Percentiles rank a stretch among this genome's conserved stretches.
phyloP scores from a whole-genome alignment of 1,140 invertebrate species.

The Rhagoletis zephyria region DNA sequence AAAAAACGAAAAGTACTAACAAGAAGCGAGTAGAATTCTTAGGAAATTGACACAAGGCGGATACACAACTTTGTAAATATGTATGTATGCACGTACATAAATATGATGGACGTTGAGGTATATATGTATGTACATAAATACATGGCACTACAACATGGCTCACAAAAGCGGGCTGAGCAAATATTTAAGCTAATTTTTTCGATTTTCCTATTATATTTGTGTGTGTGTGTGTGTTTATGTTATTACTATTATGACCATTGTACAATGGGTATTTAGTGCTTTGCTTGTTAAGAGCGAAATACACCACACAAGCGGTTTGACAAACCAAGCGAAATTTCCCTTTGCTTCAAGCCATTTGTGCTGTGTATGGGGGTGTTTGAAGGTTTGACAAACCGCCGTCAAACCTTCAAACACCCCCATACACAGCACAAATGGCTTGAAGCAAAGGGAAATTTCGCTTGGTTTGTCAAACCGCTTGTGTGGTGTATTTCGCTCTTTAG shows the following conservation, averaged over 20 bases:
- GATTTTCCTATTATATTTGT: background rate
- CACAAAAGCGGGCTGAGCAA: conserved; percentile 27
- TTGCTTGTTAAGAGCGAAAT: too few relatives aligned
- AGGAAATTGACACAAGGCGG: background rate
- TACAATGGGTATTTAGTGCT: conserved; percentile 3
- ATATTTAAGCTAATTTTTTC: conserved; percentile 44
- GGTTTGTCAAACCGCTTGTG: too few relatives aligned
- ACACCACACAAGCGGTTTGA: too few relatives aligned
- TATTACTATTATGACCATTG: background rate
- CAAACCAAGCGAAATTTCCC: too few relatives aligned
- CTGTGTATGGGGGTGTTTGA: too few relatives aligned
- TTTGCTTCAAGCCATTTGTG: too few relatives aligned
- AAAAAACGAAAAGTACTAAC: background rate
- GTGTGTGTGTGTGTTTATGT: conserved; percentile 1
- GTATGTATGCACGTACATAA: background rate
- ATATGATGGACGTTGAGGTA: background rate
- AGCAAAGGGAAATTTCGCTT: too few relatives aligned
- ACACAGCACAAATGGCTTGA: too few relatives aligned
- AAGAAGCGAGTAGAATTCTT: background rate
- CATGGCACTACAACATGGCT: background rate
- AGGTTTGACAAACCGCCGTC: too few relatives aligned
- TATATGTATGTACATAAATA: background rate
- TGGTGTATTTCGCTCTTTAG: too few relatives aligned
- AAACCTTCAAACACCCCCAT: too few relatives aligned
- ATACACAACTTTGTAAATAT: background rate